phyloP scores from a whole-genome alignment of 2,888 invertebrate species.

The Opisthograptis luteolata region DNA sequence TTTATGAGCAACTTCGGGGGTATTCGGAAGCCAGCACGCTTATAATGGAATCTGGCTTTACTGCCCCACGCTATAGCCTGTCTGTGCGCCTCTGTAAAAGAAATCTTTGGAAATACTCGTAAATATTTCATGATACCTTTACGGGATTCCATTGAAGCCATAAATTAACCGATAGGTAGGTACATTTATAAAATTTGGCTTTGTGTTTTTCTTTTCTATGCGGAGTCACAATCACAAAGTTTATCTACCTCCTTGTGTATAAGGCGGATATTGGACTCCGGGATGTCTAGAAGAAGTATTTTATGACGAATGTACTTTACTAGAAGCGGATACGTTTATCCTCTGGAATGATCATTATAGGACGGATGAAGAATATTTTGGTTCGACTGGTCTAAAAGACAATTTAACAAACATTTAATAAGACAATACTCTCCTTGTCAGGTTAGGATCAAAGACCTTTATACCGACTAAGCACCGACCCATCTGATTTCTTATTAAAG shows the following conservation, averaged over 20 bases:
- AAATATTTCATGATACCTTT: conserved; percentile 57
- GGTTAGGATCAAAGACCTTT: conserved; percentile 5
- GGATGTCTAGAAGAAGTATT: background rate
- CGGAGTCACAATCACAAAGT: background rate
- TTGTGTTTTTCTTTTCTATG: conserved; percentile 30
- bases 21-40: conserved; percentile 48
- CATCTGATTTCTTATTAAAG: conserved; percentile 56
- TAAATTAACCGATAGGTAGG: conserved; percentile 39
- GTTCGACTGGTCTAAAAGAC: too few species aligned
- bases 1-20: conserved; percentile 64
- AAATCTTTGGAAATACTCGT: conserved; percentile 55
- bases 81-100: conserved; percentile 39
- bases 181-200: conserved; percentile 27
- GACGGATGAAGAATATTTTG: too few species aligned
- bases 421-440: background rate
- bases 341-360: too few species aligned
- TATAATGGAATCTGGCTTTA: conserved; percentile 66
- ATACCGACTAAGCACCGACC: background rate
- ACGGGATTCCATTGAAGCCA: conserved; percentile 37
- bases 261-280: conserved; percentile 10
- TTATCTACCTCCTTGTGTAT: conserved; percentile 20
- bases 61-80: conserved; percentile 50
- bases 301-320: background rate
- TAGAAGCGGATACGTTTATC: background rate
- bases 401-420: background rate